Evolutionary conservation across 2,888 invertebrate species (phyloP).

Genomic region (Lasioglossum lativentre): DNA sequence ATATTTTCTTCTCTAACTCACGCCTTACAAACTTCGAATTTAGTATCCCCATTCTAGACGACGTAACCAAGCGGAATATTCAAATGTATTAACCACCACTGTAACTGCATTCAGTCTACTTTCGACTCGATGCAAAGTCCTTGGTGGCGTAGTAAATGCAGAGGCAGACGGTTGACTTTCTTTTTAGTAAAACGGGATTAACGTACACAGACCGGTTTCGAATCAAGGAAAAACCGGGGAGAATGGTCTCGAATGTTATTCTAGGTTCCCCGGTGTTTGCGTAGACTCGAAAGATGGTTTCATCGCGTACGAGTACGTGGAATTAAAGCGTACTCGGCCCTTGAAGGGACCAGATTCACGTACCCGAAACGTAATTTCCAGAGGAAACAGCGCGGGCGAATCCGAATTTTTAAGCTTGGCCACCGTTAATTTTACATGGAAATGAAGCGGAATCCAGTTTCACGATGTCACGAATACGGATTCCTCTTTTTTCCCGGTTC

Average conservation of each 20-base stretch:
- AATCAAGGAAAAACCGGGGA: neutral
- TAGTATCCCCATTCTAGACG: no score
- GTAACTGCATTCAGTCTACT: no score
- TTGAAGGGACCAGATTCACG: neutral
- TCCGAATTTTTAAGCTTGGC: constrained; percentile 43
- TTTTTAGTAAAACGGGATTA: neutral
- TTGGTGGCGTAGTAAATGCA: no score
- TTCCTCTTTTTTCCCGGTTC: neutral
- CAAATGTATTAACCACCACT: no score
- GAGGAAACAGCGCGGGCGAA: constrained; percentile 15
- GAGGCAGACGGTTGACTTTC: neutral
- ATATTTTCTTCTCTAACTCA: no score
- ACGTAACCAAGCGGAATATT: no score
- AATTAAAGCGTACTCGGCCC: constrained; percentile 17
- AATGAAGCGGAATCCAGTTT: constrained; percentile 46
- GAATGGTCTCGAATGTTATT: neutral
- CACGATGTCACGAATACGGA: constrained; percentile 30
- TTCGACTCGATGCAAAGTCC: no score
- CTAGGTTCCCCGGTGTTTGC: neutral
- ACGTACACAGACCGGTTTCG: neutral
- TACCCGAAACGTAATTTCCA: constrained; percentile 20
- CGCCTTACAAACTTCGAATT: no score
- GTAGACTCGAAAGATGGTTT: neutral
- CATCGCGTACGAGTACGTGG: neutral
- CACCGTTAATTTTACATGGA: constrained; percentile 49